phyloP scores from a whole-genome alignment of 2,888 invertebrate genomes.

The Melieria omissa region DNA sequence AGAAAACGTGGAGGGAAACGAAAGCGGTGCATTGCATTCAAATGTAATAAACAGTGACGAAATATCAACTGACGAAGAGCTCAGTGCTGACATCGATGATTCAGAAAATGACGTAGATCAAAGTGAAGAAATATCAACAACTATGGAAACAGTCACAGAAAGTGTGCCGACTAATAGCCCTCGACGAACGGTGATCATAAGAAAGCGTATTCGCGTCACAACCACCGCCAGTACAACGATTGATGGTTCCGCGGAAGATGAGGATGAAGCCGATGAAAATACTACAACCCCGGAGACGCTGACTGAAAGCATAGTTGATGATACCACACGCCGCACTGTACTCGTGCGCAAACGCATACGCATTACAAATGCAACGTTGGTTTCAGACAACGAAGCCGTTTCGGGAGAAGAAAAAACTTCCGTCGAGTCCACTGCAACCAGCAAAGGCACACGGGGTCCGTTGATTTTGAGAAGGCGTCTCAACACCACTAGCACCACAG shows the following conservation, averaged over 20 bases:
- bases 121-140: background rate
- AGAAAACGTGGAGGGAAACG: slow-evolving; percentile 6
- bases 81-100: background rate
- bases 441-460: slow-evolving; percentile 23
- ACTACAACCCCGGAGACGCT: background rate
- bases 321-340: slow-evolving; percentile 26
- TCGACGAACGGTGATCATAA: slow-evolving; percentile 3
- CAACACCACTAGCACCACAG: slow-evolving; percentile 16
- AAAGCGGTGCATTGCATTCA: background rate
- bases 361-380: slow-evolving; percentile 17
- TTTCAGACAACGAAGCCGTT: background rate
- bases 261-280: background rate
- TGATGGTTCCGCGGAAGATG: slow-evolving; percentile 6
- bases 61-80: no score
- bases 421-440: slow-evolving; percentile 24
- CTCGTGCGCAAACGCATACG: slow-evolving; percentile 24
- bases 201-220: slow-evolving; percentile 9
- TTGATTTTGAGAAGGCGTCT: slow-evolving; percentile 16
- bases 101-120: no score
- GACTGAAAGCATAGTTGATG: background rate
- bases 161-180: background rate
- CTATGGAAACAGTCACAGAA: background rate
- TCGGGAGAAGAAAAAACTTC: slow-evolving; percentile 9
- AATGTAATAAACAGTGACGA: no score
- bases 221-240: background rate